phyloP scores from a whole-genome alignment of 2,797 vertebrate genomes.

The Linurgus olivaceus region DNA sequence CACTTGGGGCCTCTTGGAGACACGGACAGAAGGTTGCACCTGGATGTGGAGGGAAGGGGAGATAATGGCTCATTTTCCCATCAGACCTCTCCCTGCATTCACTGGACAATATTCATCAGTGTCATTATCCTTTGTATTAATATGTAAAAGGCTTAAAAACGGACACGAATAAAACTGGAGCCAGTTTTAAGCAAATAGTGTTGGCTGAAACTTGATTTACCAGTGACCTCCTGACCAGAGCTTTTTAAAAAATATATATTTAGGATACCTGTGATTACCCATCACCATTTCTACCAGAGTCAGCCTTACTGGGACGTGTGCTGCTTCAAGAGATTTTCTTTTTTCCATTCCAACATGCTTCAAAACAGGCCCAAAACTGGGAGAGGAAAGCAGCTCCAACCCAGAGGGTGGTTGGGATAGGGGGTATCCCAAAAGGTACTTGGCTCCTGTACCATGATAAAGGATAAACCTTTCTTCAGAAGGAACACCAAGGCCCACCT shows the following conservation, averaged over 20 bases:
- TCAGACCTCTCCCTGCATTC: neutral
- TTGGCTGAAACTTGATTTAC: conserved; percentile 59
- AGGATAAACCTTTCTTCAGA: neutral
- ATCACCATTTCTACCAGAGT: neutral
- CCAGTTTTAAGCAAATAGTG: conserved; percentile 13
- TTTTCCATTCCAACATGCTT: neutral
- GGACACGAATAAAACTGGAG: neutral
- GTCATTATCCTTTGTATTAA: conserved; percentile 39
- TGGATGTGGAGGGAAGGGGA: conserved; percentile 8
- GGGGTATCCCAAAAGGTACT: neutral
- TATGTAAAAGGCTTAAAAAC: neutral
- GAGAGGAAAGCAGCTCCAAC: neutral
- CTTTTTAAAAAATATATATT: neutral
- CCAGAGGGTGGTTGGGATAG: neutral
- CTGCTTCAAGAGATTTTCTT: neutral
- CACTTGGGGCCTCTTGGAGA: neutral
- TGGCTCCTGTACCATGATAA: neutral
- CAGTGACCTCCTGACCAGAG: neutral
- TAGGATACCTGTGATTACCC: neutral
- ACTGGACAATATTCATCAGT: conserved; percentile 31
- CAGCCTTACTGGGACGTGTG: too few relatives aligned
- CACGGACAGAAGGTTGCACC: conserved; percentile 55
- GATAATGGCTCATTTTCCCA: conserved; percentile 45
- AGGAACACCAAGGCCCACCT: neutral
- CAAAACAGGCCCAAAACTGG: neutral